Evolutionary conservation across 2,113 vertebrate species (phyloP).

Genomic region (Melanerpes formicivorus): DNA sequence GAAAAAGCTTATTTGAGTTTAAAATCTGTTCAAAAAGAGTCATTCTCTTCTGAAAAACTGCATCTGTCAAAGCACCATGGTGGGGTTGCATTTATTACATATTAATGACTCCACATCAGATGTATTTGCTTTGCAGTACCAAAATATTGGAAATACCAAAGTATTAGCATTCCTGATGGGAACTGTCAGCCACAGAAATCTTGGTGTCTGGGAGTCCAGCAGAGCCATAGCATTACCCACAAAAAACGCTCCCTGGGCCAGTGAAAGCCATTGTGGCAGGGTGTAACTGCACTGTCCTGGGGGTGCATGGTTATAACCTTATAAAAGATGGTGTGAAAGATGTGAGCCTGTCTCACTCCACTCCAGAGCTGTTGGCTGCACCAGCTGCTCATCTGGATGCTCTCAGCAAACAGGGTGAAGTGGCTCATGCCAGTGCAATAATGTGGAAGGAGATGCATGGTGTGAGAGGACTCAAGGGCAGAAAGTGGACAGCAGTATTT

Average conservation of each 20-base stretch:
- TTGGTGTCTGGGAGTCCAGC: not conserved
- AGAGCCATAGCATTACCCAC: fast-evolving
- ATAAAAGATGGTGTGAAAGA: not conserved
- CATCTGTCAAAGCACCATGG: not conserved
- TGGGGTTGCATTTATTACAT: not conserved
- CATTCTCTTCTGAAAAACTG: constrained; percentile 2
- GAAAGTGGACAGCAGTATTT: fast-evolving
- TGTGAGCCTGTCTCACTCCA: not conserved
- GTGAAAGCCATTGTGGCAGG: not conserved
- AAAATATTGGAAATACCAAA: not conserved
- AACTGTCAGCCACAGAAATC: not conserved
- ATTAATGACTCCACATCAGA: constrained; percentile 12
- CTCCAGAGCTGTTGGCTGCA: not conserved
- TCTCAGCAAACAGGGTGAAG: not conserved
- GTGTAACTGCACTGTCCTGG: fast-evolving
- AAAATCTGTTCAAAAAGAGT: not conserved
- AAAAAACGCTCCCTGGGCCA: not conserved
- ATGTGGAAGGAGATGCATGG: fast-evolving
- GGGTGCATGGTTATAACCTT: not conserved
- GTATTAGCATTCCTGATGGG: not conserved
- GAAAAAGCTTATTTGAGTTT: constrained; percentile 14
- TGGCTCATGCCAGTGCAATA: not conserved
- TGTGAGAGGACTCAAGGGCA: not conserved
- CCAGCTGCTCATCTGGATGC: not conserved
- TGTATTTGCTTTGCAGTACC: not conserved